A percentile compares a stretch with the other conserved stretches of the same genome.
Conservation (phyloP, 2,113 vertebrate species). For the Lagenorhynchus albirostris region DNA sequence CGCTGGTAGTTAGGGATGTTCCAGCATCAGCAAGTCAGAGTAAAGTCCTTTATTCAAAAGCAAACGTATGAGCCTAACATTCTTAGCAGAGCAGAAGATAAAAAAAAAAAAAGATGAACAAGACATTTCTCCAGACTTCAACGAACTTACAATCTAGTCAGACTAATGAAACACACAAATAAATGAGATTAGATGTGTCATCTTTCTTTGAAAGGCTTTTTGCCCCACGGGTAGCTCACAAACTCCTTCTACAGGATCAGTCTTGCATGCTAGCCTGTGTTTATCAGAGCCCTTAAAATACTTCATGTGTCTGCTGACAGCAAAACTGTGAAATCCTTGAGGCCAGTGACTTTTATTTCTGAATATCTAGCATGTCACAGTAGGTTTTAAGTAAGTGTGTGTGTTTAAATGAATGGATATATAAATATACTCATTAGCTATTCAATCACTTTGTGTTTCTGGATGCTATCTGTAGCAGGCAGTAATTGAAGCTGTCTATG, state of each 20-base stretch:
- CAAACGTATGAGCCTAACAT: neutral
- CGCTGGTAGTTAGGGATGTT: rapidly evolving
- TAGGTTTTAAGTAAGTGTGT: neutral
- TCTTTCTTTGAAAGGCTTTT: neutral
- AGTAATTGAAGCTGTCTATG: neutral
- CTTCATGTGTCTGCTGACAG: neutral
- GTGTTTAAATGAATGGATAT: neutral
- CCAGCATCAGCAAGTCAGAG: neutral
- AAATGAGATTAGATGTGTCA: neutral
- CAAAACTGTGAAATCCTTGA: neutral
- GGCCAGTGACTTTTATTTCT: neutral
- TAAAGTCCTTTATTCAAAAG: neutral
- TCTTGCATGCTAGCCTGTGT: neutral
- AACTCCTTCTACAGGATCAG: neutral
- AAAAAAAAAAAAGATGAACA: neutral
- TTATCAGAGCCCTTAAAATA: neutral
- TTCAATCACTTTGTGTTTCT: neutral
- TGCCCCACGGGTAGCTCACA: neutral
- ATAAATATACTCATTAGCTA: neutral
- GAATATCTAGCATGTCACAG: neutral
- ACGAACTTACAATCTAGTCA: neutral
- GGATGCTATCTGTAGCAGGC: neutral
- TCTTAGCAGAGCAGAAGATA: neutral
- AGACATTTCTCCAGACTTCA: neutral
- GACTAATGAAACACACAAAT: neutral